Evolutionary conservation across 1,140 invertebrate genomes (phyloP).

Genomic region (Apolygus lucorum): DNA sequence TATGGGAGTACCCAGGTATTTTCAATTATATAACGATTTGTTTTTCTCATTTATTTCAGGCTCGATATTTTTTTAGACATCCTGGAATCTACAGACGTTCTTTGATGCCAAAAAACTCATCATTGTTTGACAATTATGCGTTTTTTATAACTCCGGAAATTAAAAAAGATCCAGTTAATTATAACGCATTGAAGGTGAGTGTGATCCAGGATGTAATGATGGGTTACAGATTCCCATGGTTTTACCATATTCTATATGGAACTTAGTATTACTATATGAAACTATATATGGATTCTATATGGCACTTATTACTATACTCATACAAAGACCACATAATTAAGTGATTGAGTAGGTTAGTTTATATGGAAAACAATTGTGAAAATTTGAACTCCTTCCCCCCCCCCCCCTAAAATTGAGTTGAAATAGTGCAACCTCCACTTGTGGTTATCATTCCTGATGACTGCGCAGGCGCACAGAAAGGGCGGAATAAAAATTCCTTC

Average conservation of each 20-base stretch:
- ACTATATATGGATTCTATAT: not conserved
- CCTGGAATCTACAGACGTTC: not conserved
- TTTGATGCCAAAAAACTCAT: not conserved
- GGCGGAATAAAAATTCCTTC: too few relatives aligned
- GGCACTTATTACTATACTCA: not conserved
- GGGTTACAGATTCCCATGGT: not conserved
- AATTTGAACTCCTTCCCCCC: too few relatives aligned
- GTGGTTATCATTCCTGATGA: too few relatives aligned
- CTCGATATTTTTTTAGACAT: not conserved
- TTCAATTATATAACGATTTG: not conserved
- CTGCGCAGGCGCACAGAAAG: too few relatives aligned
- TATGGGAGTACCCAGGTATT: not conserved
- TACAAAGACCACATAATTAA: not conserved
- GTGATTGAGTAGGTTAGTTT: not conserved
- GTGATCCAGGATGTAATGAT: not conserved
- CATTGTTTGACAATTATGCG: not conserved
- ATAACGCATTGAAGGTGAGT: not conserved
- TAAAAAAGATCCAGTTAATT: not conserved
- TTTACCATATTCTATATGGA: not conserved
- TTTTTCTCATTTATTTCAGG: not conserved
- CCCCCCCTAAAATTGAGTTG: too few relatives aligned
- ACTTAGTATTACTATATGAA: not conserved
- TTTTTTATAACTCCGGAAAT: not conserved
- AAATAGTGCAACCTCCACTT: too few relatives aligned
- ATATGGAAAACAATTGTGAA: too few relatives aligned